Base-by-base conservation (phyloP, 2,888 invertebrate species). In the Drosophila greeni region DNA sequence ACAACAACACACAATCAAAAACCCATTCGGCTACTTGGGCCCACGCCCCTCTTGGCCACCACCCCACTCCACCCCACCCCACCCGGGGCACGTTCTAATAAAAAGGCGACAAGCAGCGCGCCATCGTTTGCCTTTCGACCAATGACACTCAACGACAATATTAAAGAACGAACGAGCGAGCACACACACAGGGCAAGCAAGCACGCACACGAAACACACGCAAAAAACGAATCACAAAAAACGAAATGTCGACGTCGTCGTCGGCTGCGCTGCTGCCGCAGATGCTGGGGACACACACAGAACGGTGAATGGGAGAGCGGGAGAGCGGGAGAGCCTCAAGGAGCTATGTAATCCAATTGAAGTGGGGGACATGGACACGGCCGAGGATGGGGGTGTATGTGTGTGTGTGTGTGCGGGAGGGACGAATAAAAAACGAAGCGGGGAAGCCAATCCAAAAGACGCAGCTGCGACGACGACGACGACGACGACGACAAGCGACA, bases 111-210 rank as follows among this genome's bases (percentile, higher is more conserved):
- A 12, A 52, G 45, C 34, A 43, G 40, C n/a, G 51, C 33, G 31
- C 76, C 66, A 67, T 64, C 74, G 70, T 61, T 49, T 70, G 57
- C 69, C 66, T 71, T 70, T 77, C 85, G 86, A 86, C 87, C 87
- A 87, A 87, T 87, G 87, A 87, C 87, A 87, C 87, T 87, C 86
- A 85, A 85, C 87, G 86, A 87, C 87, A 87, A 86, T 86, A 86
- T 86, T 86, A 75, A 77, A 75, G 75, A 69, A 72, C 71, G 42
- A 70, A 61, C 71, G 70, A 66, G 72, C 61, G 72, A 56, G 60
- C 54, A 58, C 29, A 42, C 43, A 60, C 56, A 39, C 14, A 20
- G 20, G 6, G 34, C 26, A n/a, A n/a, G n/a, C 49, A 18, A 26
- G 23, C 52, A 59, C 23, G 53, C 52, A 60, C 29, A 42, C 65